Evolutionary conservation across 2,113 vertebrate species (phyloP).

Genomic region (Gavia stellata): DNA sequence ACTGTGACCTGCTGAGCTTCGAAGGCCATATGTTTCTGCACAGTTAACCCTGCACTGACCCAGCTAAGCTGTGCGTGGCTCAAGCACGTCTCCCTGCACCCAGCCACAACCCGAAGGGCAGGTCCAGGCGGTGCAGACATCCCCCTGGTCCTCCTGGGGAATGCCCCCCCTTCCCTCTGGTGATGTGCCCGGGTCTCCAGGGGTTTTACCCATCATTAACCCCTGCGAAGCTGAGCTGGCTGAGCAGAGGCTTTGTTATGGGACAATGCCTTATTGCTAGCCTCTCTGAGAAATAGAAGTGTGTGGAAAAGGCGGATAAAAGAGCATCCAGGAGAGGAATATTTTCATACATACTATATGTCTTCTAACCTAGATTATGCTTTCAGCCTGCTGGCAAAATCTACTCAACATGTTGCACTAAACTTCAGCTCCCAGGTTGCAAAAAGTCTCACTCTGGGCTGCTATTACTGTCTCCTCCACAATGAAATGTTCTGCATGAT

Average conservation of each 20-base stretch:
- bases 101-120: neutral
- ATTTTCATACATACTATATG: neutral
- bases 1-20: neutral
- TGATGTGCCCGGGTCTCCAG: neutral
- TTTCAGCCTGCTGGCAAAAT: neutral
- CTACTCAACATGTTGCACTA: neutral
- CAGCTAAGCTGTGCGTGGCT: neutral
- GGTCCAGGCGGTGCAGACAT: neutral
- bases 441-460: neutral
- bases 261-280: neutral
- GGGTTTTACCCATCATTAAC: neutral
- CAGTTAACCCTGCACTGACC: neutral
- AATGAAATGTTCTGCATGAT: neutral
- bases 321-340: neutral
- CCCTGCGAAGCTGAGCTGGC: neutral
- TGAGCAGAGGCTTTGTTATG: neutral
- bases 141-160: neutral
- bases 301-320: neutral
- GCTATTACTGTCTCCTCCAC: neutral
- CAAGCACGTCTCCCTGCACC: neutral
- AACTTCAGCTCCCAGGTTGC: neutral
- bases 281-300: neutral
- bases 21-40: neutral
- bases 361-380: neutral
- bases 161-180: neutral